Conservation (phyloP, 2,888 invertebrate genomes). For the Tanytarsus gracilentus region DNA sequence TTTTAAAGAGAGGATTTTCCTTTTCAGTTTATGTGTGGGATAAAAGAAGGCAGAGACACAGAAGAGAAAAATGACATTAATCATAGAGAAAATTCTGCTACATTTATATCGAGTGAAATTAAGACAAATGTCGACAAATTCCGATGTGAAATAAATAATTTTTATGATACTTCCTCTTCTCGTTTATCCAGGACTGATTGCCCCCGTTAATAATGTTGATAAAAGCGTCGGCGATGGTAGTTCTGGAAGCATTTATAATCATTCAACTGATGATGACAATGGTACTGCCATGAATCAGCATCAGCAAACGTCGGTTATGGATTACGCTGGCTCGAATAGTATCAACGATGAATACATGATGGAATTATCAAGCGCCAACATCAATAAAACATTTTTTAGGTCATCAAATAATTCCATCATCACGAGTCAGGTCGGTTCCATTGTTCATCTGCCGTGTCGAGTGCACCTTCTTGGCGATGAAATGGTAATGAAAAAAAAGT, state of each 20-base stretch:
- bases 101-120: not conserved
- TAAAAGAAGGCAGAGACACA: not conserved
- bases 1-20: no score
- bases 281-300: no score
- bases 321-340: not conserved
- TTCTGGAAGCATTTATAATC: not conserved
- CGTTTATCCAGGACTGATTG: not conserved
- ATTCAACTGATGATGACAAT: no score
- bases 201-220: not conserved
- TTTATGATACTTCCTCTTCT: not conserved
- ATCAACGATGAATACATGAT: slow-evolving; percentile 11
- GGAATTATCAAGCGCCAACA: not conserved
- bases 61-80: not conserved
- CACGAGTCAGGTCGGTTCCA: slow-evolving; percentile 1
- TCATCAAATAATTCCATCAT: slow-evolving; percentile 4
- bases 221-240: not conserved
- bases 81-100: not conserved
- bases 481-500: not conserved
- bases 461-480: slow-evolving; percentile 9
- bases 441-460: not conserved
- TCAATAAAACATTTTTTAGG: slow-evolving; percentile 10
- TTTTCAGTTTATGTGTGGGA: not conserved
- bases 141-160: not conserved
- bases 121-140: not conserved
- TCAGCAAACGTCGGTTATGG: not conserved